These are phyloP conservation scores for Anabas testudineus DNA, from an alignment of 2,797 vertebrate genomes.

Conservation along the genomic window DNA sequence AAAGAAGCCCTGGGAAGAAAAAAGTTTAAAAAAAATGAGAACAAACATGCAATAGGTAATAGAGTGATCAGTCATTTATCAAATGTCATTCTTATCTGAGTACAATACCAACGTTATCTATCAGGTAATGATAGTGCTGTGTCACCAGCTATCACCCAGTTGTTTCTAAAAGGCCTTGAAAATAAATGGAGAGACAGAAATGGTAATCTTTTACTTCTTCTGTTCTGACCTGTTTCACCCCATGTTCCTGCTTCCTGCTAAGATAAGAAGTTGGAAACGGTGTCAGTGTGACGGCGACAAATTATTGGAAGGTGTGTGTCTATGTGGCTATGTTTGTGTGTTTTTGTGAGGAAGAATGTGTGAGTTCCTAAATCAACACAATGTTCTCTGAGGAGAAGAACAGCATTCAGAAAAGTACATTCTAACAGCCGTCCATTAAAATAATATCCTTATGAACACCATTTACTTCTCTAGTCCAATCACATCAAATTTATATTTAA, in stretches of 20 bases:
- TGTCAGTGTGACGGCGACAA: neutral
- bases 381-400: neutral
- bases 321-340: neutral
- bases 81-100: neutral
- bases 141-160: neutral
- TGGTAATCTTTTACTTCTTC: neutral
- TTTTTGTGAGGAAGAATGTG: neutral
- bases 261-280: neutral
- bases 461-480: neutral
- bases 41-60: neutral
- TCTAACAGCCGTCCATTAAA: neutral
- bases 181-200: neutral
- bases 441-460: neutral
- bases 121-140: neutral
- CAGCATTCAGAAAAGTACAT: neutral
- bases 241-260: neutral
- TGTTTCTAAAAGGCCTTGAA: neutral
- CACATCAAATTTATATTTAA: too few relatives aligned
- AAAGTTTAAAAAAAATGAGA: constrained; percentile 45
- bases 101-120: neutral
- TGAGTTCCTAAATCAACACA: neutral
- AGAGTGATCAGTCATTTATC: neutral
- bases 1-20: constrained; percentile 95
- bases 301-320: neutral
- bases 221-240: constrained; percentile 1